These are phyloP conservation scores for Conistra vaccinii DNA, from an alignment of 2,888 invertebrate species.

Conservation along the genomic window DNA sequence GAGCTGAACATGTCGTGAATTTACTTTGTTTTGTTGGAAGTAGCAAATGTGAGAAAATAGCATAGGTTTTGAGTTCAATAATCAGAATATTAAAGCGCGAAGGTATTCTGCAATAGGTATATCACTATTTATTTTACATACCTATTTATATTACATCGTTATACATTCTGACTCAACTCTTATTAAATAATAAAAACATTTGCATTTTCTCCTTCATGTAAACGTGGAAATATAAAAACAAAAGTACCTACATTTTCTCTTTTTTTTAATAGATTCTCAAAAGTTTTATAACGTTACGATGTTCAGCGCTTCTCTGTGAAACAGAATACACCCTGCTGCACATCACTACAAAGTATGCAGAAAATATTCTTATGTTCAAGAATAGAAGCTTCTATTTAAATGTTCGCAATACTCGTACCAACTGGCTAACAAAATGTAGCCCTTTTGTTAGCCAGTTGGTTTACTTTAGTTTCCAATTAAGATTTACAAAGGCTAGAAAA, in stretches of 20 bases:
- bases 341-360: neutral
- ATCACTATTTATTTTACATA: neutral
- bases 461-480: conserved; percentile 3
- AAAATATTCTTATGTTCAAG: conserved; percentile 19
- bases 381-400: conserved; percentile 10
- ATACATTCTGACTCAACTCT: no score
- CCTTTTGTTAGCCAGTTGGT: neutral
- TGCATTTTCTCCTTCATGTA: neutral
- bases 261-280: neutral
- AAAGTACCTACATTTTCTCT: no score
- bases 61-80: neutral
- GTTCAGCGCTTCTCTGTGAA: conserved; percentile 8
- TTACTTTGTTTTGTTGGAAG: conserved; percentile 13
- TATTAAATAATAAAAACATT: neutral
- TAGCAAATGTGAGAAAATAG: neutral
- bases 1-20: conserved; percentile 6
- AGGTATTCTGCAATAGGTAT: neutral
- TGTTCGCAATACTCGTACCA: conserved; percentile 7
- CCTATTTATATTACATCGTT: no score
- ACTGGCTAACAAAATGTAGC: neutral
- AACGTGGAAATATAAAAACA: neutral
- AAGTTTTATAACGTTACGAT: neutral
- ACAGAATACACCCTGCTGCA: neutral
- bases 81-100: neutral
- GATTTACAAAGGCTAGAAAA: conserved; percentile 12